phyloP scores from a whole-genome alignment of 2,888 invertebrate species.

The Ophion obscuratus region DNA sequence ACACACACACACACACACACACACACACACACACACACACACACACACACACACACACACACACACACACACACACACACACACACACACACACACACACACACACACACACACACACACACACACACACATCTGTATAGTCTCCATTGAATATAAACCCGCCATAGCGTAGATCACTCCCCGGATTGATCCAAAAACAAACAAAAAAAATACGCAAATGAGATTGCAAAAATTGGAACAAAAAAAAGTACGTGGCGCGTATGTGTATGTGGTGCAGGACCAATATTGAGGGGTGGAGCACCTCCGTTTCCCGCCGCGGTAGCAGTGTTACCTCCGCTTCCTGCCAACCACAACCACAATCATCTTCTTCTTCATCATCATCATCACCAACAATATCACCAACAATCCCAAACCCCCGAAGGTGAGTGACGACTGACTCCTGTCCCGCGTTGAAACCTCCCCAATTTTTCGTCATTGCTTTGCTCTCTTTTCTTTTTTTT shows the following conservation, averaged over 20 bases:
- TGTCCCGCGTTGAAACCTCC: constrained; percentile 36
- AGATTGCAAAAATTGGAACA: constrained; percentile 10
- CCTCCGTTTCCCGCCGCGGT: constrained; percentile 86
- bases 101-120: neutral
- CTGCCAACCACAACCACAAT: constrained; percentile 81
- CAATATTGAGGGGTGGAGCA: constrained; percentile 80
- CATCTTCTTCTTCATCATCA: constrained; percentile 78
- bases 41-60: neutral
- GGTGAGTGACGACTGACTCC: constrained; percentile 75
- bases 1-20: neutral
- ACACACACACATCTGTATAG: neutral
- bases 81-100: neutral
- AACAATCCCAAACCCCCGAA: constrained; percentile 81
- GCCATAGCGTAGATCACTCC: constrained; percentile 19
- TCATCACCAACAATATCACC: constrained; percentile 74
- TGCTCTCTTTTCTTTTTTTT: neutral
- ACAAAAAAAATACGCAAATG: constrained; percentile 19
- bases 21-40: constrained; percentile 2
- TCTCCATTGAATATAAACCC: neutral
- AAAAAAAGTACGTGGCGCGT: constrained; percentile 74
- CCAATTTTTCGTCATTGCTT: constrained; percentile 32
- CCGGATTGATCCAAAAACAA: constrained; percentile 56
- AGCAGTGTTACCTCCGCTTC: constrained; percentile 87
- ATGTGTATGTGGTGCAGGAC: constrained; percentile 81
- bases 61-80: neutral